phyloP scores from a whole-genome alignment of 1,140 invertebrate species.

The Drosophila parvula region DNA sequence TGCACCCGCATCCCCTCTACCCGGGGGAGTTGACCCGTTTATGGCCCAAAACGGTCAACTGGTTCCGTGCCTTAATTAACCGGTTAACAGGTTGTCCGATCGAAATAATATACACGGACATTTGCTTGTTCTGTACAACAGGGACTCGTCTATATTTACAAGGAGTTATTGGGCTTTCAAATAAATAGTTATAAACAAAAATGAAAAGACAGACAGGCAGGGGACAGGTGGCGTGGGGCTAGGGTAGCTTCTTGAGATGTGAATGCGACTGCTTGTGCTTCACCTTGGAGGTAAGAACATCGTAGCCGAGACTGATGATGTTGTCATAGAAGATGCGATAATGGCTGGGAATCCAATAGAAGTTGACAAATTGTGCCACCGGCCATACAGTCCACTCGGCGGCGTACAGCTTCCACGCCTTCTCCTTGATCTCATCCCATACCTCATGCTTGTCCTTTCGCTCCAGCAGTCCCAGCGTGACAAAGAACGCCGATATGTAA shows the following conservation, averaged over 20 bases:
- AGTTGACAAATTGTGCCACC: constrained; percentile 94
- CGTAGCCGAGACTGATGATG: constrained; percentile 94
- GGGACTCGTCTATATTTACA: constrained; percentile 50
- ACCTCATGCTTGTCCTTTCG: constrained; percentile 87
- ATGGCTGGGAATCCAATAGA: constrained; percentile 92
- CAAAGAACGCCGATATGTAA: constrained; percentile 92
- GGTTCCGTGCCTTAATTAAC: background rate
- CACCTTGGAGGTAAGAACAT: constrained; percentile 96
- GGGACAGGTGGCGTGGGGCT: constrained; percentile 21
- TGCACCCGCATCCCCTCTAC: constrained; percentile 10
- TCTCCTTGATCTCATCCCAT: constrained; percentile 89
- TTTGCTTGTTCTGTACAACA: constrained; percentile 32
- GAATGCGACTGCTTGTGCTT: constrained; percentile 86
- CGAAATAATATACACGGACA: background rate
- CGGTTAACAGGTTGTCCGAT: background rate
- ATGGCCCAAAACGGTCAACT: background rate
- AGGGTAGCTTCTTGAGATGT: constrained; percentile 47
- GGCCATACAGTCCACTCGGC: constrained; percentile 94
- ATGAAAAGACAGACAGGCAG: background rate
- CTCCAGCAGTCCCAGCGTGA: constrained; percentile 91
- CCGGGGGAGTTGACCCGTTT: too few species aligned
- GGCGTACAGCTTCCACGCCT: constrained; percentile 91
- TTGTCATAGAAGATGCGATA: constrained; percentile 96
- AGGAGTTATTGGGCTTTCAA: constrained; percentile 11
- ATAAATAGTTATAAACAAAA: constrained; percentile 33